Evolutionary conservation across 2,113 vertebrate genomes (phyloP), one percentile per base, ranked within the genome.

Genomic region (Chelonoidis abingdonii): DNA sequence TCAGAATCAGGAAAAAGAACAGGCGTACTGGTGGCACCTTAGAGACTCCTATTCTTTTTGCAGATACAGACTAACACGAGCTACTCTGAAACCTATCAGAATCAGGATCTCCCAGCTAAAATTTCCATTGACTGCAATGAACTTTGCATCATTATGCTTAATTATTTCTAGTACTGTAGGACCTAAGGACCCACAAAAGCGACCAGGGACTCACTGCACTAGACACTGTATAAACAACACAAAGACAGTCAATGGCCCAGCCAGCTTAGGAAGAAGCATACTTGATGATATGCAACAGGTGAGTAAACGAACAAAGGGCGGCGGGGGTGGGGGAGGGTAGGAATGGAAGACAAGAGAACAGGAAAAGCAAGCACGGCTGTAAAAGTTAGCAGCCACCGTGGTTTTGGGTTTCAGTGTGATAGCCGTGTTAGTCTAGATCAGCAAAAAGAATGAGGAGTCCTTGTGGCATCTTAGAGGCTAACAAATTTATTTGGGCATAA

Each of bases 221-320:
- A 65, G 44, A 31, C 1, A 7, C 24, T 31, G 9, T 22, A 12
- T 3, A 38, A 49, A 84, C 17, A 84, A 9, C 0, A 0, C 75
- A 80, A 4, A 79, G 2, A 49, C 8, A 10, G 31, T 10, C 4
- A 22, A 35, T 59, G 59, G 75, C n/a, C 35, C 16, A 41, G 8
- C 14, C 54, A 69, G 4, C 8, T 50, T 13, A 38, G 57, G 8
- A 83, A 82, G 9, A 4, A 6, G 22, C 11, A 25, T 35, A 19
- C 87, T 53, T 83, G 6, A 57, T 62, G 75, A 82, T 3, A 82
- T 0, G 10, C 7, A 41, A 50, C 27, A 85, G 4, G 24, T 38
- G 86, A 87, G 76, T 29, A 82, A 92, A 19, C 5, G 87, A 27
- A 54, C 1, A 91, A 86, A 50, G 9, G 50, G 50, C 50, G 1